Evolutionary conservation across 1,140 invertebrate genomes (phyloP).

Genomic region (Drosophila bocki): DNA sequence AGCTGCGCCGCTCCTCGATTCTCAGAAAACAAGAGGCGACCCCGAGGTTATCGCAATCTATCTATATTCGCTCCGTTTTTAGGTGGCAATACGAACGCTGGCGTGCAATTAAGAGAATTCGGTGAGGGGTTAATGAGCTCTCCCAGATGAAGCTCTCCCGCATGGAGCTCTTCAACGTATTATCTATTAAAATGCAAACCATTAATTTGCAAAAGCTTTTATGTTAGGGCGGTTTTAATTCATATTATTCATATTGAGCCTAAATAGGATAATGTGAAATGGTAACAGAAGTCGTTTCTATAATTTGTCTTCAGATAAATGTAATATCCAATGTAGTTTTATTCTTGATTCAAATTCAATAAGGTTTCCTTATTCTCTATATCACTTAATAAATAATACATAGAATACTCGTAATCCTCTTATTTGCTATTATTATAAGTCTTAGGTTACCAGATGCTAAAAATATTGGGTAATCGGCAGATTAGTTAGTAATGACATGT

Average conservation of each 20-base stretch:
- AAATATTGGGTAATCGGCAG: too few relatives aligned
- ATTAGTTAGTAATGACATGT: too few relatives aligned
- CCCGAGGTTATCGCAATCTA: slow-evolving; percentile 35
- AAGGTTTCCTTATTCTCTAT: not conserved
- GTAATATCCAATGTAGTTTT: not conserved
- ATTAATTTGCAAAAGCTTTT: not conserved
- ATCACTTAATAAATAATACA: not conserved
- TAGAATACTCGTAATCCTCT: not conserved
- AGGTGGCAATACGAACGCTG: not conserved
- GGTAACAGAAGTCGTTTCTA: not conserved
- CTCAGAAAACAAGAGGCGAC: slow-evolving; percentile 23
- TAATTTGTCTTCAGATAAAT: not conserved
- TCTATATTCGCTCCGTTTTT: not conserved
- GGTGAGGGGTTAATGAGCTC: not conserved
- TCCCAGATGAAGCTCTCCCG: not conserved
- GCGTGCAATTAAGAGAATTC: not conserved
- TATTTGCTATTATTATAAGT: too few relatives aligned
- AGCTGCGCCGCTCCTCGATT: not conserved
- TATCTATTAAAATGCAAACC: not conserved
- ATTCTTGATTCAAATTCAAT: too few relatives aligned
- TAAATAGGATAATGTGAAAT: not conserved
- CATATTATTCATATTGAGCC: not conserved
- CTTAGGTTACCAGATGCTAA: too few relatives aligned
- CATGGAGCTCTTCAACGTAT: not conserved
- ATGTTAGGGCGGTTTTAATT: not conserved